Base-by-base conservation (phyloP, 2,797 vertebrate genomes). In the Oceanodroma leucorhoa region DNA sequence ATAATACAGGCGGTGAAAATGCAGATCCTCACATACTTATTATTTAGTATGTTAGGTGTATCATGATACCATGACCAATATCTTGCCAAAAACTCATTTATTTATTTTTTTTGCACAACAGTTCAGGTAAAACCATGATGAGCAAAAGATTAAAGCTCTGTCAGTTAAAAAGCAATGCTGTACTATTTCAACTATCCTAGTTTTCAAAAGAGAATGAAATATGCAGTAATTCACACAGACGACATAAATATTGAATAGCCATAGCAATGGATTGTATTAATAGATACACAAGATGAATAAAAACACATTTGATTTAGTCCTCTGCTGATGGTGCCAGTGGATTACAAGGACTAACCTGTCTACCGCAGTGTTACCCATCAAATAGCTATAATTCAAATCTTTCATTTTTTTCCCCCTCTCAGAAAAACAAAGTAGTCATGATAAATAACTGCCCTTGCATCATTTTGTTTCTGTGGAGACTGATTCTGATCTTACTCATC, bases 191-290 rank as follows among this genome's bases (percentile, higher is more conserved):
- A 21, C 93, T 67, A 50, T 72, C 83, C 84, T 64, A 23, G 36
- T 90, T 94, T 95, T 91, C 53, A 83, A 65, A 96, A 86, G 61
- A 92, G 69, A 95, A 86, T 92, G 45, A 92, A 96, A 94, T 82
- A 90, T 73, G 75, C 69, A 70, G 27, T 89, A 95, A 90, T 92
- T 94, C 94, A 84, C 9, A 9, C 58, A 96, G 41, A 72, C 38
- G 73, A 18, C 60, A 95, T 95, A 84, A 95, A 94, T 95, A 96
- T 95, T 95, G 75, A 96, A 97, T 89, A 80, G 95, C n/a, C 20
- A 30, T 88, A 88, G 89, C 77, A 86, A 32, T 48, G 77, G 83
- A 70, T 95, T 90, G 95, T 95, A 89, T 91, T 95, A 94, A 94
- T 84, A 95, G 90, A 96, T 82, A 94, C 27, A 55, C 66, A 87